phyloP scores from a whole-genome alignment of 2,888 invertebrate genomes.

The Lottia gigantea region DNA sequence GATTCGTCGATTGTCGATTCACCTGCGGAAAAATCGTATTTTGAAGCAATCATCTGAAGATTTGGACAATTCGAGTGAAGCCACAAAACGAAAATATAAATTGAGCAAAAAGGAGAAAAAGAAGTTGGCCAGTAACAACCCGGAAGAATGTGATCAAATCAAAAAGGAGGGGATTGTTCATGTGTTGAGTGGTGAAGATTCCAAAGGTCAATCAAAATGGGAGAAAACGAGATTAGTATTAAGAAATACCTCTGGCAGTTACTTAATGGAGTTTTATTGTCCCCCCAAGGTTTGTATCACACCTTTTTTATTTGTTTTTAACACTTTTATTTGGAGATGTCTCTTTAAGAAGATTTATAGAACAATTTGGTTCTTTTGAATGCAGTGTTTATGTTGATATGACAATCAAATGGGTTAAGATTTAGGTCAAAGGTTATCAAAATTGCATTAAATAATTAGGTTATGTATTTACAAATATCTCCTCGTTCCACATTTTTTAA shows the following conservation, averaged over 20 bases:
- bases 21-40: slow-evolving; percentile 79
- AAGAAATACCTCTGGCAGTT: slow-evolving; percentile 90
- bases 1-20: slow-evolving; percentile 81
- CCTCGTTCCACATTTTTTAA: too few relatives aligned
- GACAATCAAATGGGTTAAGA: too few relatives aligned
- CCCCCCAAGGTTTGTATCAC: slow-evolving; percentile 79
- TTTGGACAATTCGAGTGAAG: slow-evolving; percentile 73
- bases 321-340: too few relatives aligned
- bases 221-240: slow-evolving; percentile 91
- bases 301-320: too few relatives aligned
- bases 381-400: too few relatives aligned
- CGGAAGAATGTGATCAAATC: slow-evolving; percentile 34
- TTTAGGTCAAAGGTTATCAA: too few relatives aligned
- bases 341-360: too few relatives aligned
- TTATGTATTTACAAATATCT: too few relatives aligned
- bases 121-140: slow-evolving; percentile 35
- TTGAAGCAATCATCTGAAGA: slow-evolving; percentile 94
- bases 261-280: slow-evolving; percentile 94
- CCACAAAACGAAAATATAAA: slow-evolving; percentile 43
- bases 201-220: slow-evolving; percentile 85
- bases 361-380: too few relatives aligned
- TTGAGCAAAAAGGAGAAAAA: slow-evolving; percentile 42
- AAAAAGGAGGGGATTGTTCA: slow-evolving; percentile 90
- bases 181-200: slow-evolving; percentile 90
- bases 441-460: too few relatives aligned